phyloP scores from a whole-genome alignment of 2,797 vertebrate species.

The Loris lydekkerianus region DNA sequence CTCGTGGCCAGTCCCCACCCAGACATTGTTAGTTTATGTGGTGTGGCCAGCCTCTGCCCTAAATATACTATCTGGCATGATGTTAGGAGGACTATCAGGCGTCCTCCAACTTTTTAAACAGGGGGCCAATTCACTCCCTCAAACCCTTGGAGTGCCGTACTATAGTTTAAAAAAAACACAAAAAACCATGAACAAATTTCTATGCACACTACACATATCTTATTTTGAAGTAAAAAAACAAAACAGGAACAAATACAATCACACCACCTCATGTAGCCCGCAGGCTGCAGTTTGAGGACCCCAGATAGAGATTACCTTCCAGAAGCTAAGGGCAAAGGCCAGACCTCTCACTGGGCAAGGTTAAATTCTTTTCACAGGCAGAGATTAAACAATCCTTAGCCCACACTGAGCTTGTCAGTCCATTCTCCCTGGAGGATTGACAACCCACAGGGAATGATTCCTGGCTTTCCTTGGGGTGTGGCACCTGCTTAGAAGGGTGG shows the following conservation, averaged over 20 bases:
- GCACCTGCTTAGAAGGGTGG: not conserved
- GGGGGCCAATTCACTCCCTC: too few relatives aligned
- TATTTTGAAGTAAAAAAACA: too few relatives aligned
- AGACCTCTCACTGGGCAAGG: not conserved
- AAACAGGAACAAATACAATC: too few relatives aligned
- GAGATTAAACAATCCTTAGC: not conserved
- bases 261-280: too few relatives aligned
- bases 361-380: not conserved
- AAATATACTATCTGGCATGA: not conserved
- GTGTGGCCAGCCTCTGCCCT: not conserved
- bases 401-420: not conserved
- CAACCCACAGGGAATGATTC: rapidly evolving
- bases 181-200: too few relatives aligned
- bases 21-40: not conserved
- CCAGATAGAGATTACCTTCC: not conserved
- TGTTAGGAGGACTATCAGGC: not conserved
- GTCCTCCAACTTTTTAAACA: too few relatives aligned
- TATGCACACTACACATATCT: too few relatives aligned
- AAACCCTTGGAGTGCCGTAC: too few relatives aligned
- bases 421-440: not conserved
- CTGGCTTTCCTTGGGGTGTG: not conserved
- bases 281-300: too few relatives aligned
- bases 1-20: not conserved
- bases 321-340: not conserved
- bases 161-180: too few relatives aligned